These are phyloP conservation scores for Zeus faber DNA, from an alignment of 2,113 vertebrate genomes.

Conservation along the genomic window DNA sequence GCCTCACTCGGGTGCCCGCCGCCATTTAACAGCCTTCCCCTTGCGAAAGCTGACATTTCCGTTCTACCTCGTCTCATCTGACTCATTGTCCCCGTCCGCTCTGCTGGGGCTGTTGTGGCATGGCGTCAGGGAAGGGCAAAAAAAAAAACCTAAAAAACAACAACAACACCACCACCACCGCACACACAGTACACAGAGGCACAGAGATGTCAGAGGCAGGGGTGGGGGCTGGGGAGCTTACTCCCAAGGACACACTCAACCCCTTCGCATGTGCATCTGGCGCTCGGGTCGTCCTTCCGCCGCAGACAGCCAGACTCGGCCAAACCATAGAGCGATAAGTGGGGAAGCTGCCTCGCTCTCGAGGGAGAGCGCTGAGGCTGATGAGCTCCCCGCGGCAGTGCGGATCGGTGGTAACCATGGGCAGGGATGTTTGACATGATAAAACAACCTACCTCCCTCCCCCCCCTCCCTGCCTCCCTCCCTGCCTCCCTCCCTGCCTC, in stretches of 20 bases:
- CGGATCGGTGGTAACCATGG: conserved; percentile 47
- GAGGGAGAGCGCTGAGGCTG: conserved; percentile 26
- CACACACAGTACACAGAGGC: too few relatives aligned
- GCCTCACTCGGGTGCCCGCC: conserved; percentile 79
- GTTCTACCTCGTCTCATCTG: conserved; percentile 71
- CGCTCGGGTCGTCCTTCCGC: conserved; percentile 47
- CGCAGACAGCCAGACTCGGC: conserved; percentile 23
- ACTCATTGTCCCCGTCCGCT: conserved; percentile 67
- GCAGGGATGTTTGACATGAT: conserved; percentile 55
- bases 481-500: too few relatives aligned
- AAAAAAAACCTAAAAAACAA: conserved; percentile 15
- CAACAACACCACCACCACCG: too few relatives aligned
- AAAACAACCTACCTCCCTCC: conserved; percentile 48
- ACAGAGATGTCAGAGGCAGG: conserved; percentile 14
- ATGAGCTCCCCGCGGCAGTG: conserved; percentile 47
- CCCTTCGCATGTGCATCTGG: conserved; percentile 11
- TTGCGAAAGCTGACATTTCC: conserved; percentile 83
- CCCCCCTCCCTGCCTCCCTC: conserved; percentile 51
- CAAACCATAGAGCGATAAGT: conserved; percentile 18
- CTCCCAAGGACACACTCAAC: conserved; percentile 21
- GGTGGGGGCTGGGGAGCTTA: neutral
- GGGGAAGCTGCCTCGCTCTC: conserved; percentile 16
- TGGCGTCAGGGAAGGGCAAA: neutral
- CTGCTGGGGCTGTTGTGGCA: conserved; percentile 26
- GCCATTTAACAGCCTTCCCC: conserved; percentile 84